A percentile compares a stretch with the other conserved stretches of the same genome.
These are phyloP conservation scores for Donacobius atricapilla DNA, from an alignment of 2,113 vertebrate genomes.

Conservation along the genomic window DNA sequence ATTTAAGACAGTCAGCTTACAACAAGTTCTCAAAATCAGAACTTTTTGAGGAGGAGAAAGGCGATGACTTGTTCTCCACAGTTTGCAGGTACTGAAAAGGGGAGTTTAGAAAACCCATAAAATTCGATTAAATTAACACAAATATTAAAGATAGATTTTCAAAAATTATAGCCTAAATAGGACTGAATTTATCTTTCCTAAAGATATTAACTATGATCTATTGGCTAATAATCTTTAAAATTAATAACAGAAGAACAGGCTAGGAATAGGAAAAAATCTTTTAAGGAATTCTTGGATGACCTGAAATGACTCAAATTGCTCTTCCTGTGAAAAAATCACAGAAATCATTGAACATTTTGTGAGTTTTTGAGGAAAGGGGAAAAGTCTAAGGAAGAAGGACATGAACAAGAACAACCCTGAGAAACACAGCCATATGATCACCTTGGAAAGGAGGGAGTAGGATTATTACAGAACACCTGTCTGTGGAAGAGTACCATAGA, in stretches of 20 bases:
- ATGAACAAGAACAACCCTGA: neutral
- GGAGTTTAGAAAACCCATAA: neutral
- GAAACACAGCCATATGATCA: neutral
- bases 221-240: neutral
- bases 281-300: neutral
- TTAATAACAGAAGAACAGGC: neutral
- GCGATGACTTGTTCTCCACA: neutral
- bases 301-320: neutral
- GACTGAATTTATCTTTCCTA: neutral
- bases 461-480: neutral
- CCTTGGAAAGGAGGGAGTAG: neutral
- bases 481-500: neutral
- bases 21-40: neutral
- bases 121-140: neutral
- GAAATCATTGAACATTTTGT: neutral
- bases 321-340: neutral
- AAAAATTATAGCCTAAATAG: neutral
- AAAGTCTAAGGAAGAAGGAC: neutral
- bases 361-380: neutral
- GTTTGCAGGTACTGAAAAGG: neutral
- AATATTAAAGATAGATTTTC: neutral
- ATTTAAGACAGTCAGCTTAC: neutral
- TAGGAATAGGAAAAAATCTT: neutral
- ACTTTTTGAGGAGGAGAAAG: neutral
- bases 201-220: neutral